Percentiles rank a stretch among this genome's conserved stretches.
Evolutionary conservation across 2,888 invertebrate genomes (phyloP).

Genomic region (Volucella inanis): DNA sequence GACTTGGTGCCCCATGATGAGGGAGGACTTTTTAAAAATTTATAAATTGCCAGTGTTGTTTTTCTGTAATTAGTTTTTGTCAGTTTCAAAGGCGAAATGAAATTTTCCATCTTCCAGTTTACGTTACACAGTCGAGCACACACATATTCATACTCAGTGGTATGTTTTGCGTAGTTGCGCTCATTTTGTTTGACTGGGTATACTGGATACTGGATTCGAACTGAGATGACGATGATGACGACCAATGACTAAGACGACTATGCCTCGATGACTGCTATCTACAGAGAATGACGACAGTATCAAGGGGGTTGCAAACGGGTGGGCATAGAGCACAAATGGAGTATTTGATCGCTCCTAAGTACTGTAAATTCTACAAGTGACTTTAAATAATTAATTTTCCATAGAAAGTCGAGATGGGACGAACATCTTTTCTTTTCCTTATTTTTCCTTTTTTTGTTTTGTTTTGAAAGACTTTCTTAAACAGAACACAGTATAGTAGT

Average conservation of each 20-base stretch:
- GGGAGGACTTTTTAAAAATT: slow-evolving; percentile 49
- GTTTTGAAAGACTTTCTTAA: not conserved
- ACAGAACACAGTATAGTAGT: not conserved
- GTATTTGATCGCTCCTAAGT: slow-evolving; percentile 63
- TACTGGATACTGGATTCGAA: too few species aligned
- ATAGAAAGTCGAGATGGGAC: slow-evolving; percentile 24
- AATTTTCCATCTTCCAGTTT: slow-evolving; percentile 38
- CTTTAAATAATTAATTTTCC: slow-evolving; percentile 69
- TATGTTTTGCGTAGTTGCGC: too few species aligned
- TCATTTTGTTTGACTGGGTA: too few species aligned
- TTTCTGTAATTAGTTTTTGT: slow-evolving; percentile 72
- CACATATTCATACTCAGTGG: not conserved
- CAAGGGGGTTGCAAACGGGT: not conserved
- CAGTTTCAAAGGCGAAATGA: slow-evolving; percentile 61
- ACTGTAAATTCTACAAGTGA: slow-evolving; percentile 65
- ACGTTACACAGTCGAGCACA: not conserved
- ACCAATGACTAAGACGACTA: too few species aligned
- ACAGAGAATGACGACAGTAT: not conserved
- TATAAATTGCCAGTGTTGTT: slow-evolving; percentile 68
- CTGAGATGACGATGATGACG: too few species aligned
- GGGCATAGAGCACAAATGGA: slow-evolving; percentile 18
- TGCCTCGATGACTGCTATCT: too few species aligned
- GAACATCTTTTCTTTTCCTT: not conserved
- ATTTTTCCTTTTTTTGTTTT: not conserved
- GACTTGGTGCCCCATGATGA: not conserved